Percentiles rank a stretch among this genome's conserved stretches.
Evolutionary conservation across 2,888 invertebrate species (phyloP).

Genomic region (Drosophila demipolita): DNA sequence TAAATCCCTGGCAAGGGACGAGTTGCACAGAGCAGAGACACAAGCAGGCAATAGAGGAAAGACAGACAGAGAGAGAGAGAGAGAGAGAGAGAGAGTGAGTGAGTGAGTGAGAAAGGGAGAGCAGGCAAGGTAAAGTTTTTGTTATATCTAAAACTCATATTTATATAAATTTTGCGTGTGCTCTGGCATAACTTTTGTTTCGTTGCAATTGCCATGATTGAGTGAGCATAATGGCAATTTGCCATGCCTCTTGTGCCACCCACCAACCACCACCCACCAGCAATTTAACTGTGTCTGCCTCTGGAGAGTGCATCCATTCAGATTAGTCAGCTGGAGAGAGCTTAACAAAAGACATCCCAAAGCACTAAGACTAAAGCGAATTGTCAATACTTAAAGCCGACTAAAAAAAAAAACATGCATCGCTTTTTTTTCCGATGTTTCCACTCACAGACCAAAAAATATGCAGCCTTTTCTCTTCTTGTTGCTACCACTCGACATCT

Average conservation of each 20-base stretch:
- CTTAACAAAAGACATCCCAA: slow-evolving; percentile 44
- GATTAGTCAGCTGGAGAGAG: slow-evolving; percentile 59
- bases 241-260: slow-evolving; percentile 15
- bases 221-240: slow-evolving; percentile 61
- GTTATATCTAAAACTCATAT: slow-evolving; percentile 62
- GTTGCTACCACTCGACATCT: slow-evolving; percentile 36
- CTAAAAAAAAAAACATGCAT: slow-evolving; percentile 28
- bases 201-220: slow-evolving; percentile 60
- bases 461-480: slow-evolving; percentile 35
- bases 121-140: slow-evolving; percentile 55
- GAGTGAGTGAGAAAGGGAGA: neutral
- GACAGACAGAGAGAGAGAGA: neutral
- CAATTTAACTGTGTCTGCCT: slow-evolving; percentile 13
- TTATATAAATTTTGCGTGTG: slow-evolving; percentile 54
- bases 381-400: slow-evolving; percentile 49
- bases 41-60: neutral
- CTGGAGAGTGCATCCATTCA: slow-evolving; percentile 56
- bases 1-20: slow-evolving; percentile 53
- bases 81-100: neutral
- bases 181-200: slow-evolving; percentile 62
- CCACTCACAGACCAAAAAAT: slow-evolving; percentile 28
- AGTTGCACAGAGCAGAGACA: slow-evolving; percentile 11
- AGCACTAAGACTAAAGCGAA: slow-evolving; percentile 39
- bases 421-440: slow-evolving; percentile 12
- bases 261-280: neutral